Conservation (phyloP, 2,888 invertebrate species). For the Megastigmus dorsalis region DNA sequence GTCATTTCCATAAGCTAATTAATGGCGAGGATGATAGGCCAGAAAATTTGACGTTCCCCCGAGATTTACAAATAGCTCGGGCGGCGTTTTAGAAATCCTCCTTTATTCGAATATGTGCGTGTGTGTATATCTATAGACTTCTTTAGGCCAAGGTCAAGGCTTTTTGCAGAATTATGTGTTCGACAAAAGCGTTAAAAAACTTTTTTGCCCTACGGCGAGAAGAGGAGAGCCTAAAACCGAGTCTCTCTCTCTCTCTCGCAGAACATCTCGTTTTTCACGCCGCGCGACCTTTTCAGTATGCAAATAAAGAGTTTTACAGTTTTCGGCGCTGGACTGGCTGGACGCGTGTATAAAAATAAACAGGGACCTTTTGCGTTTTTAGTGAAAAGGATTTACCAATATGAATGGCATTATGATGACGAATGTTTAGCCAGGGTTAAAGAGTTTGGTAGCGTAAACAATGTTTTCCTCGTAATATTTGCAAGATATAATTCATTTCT, state of each 20-base stretch:
- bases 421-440: slow-evolving; percentile 1
- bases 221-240: no score
- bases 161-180: not conserved
- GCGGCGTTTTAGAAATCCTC: slow-evolving; percentile 16
- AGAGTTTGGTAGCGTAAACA: no score
- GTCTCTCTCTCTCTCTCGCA: no score
- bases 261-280: no score
- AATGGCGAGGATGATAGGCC: not conserved
- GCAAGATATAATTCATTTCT: no score
- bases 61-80: not conserved
- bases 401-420: not conserved
- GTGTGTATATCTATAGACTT: not conserved
- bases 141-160: slow-evolving; percentile 46
- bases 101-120: not conserved
- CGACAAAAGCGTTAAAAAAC: not conserved
- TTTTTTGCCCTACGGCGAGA: slow-evolving; percentile 13
- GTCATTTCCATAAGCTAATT: slow-evolving; percentile 19
- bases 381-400: not conserved
- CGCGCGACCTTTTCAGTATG: slow-evolving; percentile 15
- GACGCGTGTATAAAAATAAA: not conserved
- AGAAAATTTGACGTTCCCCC: no score
- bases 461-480: no score
- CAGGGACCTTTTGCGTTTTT: not conserved
- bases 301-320: slow-evolving; percentile 10
- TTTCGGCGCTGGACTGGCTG: not conserved